These are phyloP conservation scores for Patiria miniata DNA, from an alignment of 35 echinoderm and acorn worm species.

Conservation along the genomic window DNA sequence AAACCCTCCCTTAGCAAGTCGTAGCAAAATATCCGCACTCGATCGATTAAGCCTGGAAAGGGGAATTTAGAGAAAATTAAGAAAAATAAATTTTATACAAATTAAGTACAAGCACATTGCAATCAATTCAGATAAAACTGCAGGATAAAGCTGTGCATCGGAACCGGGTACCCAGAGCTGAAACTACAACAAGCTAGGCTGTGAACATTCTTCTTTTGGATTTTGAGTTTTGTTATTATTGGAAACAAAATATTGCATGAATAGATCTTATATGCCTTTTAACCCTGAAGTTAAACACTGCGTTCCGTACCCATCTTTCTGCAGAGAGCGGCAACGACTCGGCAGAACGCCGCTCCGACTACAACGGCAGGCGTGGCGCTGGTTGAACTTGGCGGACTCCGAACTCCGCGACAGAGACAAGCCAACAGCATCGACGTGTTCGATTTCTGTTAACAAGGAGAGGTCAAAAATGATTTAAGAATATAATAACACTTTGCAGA, in stretches of 20 bases:
- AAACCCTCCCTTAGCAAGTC: conserved; percentile 19
- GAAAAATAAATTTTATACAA: neutral
- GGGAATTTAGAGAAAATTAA: neutral
- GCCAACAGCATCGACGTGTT: neutral
- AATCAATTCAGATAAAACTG: neutral
- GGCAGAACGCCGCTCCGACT: neutral
- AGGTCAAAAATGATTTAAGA: conserved; percentile 3
- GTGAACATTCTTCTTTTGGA: no score
- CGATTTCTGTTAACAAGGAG: conserved; percentile 14
- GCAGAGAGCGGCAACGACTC: conserved; percentile 33
- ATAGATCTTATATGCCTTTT: neutral
- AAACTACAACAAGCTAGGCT: no score
- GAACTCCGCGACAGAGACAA: neutral
- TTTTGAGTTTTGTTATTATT: no score
- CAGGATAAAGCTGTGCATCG: neutral
- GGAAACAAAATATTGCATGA: neutral
- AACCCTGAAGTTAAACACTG: no score
- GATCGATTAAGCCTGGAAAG: conserved; percentile 1
- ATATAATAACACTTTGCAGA: neutral
- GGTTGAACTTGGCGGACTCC: neutral
- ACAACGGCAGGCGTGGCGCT: neutral
- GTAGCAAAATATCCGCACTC: conserved; percentile 36
- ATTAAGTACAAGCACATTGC: neutral
- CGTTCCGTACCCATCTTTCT: conserved; percentile 27
- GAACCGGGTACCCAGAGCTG: no score